phyloP scores from a whole-genome alignment of 2,888 invertebrate species.

The Lymantria dispar region DNA sequence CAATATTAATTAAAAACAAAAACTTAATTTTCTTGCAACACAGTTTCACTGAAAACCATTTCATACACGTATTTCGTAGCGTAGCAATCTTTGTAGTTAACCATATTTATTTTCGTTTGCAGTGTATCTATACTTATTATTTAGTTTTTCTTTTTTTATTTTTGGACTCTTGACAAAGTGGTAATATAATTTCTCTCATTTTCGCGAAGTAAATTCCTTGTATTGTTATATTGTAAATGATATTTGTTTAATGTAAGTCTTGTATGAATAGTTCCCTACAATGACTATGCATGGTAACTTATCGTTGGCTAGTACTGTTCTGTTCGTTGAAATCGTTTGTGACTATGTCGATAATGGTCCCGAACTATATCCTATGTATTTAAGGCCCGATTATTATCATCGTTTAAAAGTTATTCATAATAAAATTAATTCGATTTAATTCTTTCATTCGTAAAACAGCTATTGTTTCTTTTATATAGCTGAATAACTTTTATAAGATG shows the following conservation, averaged over 20 bases:
- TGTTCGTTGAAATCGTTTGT: constrained; percentile 18
- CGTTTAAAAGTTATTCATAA: no score
- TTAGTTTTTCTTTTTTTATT: constrained; percentile 25
- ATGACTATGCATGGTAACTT: constrained; percentile 26
- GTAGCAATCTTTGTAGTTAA: neutral
- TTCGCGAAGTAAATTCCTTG: constrained; percentile 36
- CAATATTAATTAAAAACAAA: no score
- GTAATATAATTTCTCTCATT: constrained; percentile 77
- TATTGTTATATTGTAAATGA: constrained; percentile 29
- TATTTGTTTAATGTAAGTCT: constrained; percentile 73
- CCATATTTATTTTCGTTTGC: constrained; percentile 1
- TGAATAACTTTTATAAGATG: no score
- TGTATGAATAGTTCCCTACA: constrained; percentile 42
- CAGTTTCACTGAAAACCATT: no score
- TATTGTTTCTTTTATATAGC: no score
- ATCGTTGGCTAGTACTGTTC: constrained; percentile 14
- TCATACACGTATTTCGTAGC: no score
- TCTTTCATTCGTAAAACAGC: no score
- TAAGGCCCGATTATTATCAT: no score
- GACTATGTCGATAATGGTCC: neutral
- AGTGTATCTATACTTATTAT: constrained; percentile 17
- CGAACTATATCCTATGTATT: no score
- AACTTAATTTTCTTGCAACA: no score
- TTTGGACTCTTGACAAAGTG: constrained; percentile 67
- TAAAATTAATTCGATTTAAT: no score